These are phyloP conservation scores for Pardosa pseudoannulata DNA, from an alignment of 2,888 invertebrate species.

Conservation along the genomic window DNA sequence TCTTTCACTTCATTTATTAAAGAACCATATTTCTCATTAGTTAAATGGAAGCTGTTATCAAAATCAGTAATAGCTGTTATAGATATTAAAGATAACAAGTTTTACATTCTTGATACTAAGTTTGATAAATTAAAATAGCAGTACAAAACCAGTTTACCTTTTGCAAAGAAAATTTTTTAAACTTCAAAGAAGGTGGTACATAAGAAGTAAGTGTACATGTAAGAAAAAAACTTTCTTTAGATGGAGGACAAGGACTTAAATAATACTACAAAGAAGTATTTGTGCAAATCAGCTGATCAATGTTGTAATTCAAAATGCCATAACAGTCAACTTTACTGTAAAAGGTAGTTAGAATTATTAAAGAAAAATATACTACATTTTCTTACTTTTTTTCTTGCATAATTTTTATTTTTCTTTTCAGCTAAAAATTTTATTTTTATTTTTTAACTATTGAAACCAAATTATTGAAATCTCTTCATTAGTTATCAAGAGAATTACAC, in stretches of 20 bases:
- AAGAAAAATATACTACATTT: no score
- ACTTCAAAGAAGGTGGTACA: conserved; percentile 16
- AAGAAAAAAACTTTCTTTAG: conserved; percentile 16
- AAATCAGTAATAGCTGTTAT: neutral
- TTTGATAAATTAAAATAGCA: neutral
- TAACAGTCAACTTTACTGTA: neutral
- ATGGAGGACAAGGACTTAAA: neutral
- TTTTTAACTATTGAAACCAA: conserved; percentile 21
- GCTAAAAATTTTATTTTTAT: neutral
- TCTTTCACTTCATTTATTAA: neutral
- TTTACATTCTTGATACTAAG: neutral
- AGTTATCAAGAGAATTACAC: conserved; percentile 4
- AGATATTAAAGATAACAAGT: neutral
- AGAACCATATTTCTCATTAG: neutral
- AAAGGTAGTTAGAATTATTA: neutral
- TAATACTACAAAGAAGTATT: neutral
- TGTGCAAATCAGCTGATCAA: conserved; percentile 19
- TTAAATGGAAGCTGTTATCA: no score
- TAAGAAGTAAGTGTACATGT: neutral
- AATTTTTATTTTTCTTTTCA: neutral
- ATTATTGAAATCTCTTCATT: neutral
- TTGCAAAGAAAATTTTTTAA: conserved; percentile 13
- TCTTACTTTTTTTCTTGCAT: neutral
- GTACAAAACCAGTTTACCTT: neutral
- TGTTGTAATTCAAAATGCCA: neutral